These are phyloP conservation scores for Neosilurus hyrtlii DNA, from an alignment of 2,797 vertebrate species.

Conservation along the genomic window DNA sequence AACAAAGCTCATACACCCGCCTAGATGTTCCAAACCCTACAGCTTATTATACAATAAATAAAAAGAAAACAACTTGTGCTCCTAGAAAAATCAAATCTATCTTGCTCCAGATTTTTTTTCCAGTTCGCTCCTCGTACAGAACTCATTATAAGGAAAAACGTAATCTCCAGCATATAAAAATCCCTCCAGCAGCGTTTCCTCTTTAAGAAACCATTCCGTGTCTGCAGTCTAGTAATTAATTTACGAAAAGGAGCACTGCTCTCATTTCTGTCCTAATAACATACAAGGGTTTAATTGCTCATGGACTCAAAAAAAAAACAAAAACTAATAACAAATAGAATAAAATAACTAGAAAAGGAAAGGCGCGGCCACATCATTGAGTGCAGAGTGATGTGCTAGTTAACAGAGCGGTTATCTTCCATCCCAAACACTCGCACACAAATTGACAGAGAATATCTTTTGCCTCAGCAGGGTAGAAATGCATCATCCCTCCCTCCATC, in stretches of 20 bases:
- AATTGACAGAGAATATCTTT: background rate
- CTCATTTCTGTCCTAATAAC: conserved; percentile 15
- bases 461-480: background rate
- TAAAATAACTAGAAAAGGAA: too few relatives aligned
- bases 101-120: background rate
- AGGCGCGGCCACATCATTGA: background rate
- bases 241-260: conserved; percentile 5
- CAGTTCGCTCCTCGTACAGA: background rate
- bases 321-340: background rate
- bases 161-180: background rate
- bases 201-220: background rate
- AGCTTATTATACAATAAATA: background rate
- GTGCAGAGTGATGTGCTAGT: background rate
- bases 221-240: conserved; percentile 8
- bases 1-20: background rate
- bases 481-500: too few relatives aligned
- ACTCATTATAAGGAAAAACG: background rate
- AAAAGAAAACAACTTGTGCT: background rate
- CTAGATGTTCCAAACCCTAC: background rate
- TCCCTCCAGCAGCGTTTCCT: background rate
- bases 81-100: background rate
- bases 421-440: background rate
- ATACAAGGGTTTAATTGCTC: background rate
- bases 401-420: background rate
- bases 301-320: too few relatives aligned